Conservation (phyloP, 2,888 invertebrate species). For the Acanthosoma haemorrhoidale region DNA sequence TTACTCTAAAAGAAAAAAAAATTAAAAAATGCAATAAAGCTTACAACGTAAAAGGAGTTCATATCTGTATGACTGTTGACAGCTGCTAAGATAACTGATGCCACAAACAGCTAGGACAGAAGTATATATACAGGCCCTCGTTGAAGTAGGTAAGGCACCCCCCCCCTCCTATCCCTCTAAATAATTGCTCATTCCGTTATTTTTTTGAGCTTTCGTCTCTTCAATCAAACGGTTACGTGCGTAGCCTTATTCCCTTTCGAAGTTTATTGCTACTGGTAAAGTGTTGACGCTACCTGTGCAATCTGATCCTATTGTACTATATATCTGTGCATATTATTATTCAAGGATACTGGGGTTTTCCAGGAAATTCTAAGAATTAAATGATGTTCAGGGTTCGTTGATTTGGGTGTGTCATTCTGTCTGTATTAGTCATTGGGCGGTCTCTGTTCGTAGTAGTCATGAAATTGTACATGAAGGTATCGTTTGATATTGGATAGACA, state of each 20-base stretch:
- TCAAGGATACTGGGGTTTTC: no score
- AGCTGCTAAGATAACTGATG: not conserved
- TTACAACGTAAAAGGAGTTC: not conserved
- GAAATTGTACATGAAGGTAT: no score
- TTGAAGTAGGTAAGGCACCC: not conserved
- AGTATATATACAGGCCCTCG: not conserved
- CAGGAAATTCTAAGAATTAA: no score
- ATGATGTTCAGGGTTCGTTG: no score
- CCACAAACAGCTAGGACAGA: not conserved
- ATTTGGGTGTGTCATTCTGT: no score
- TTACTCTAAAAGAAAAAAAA: no score
- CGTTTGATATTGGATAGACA: no score
- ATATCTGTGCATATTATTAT: no score
- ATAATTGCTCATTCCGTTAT: conserved; percentile 21
- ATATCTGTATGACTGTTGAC: not conserved
- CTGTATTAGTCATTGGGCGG: no score
- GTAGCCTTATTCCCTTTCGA: not conserved
- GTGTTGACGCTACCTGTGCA: not conserved
- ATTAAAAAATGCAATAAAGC: not conserved
- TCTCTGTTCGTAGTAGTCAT: no score
- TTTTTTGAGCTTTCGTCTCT: conserved; percentile 5
- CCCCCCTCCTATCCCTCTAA: not conserved
- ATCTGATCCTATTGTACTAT: no score
- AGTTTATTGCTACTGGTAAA: not conserved
- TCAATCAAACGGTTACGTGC: conserved; percentile 10